Conservation (phyloP, 2,797 vertebrate genomes). For the Mus caroli region DNA sequence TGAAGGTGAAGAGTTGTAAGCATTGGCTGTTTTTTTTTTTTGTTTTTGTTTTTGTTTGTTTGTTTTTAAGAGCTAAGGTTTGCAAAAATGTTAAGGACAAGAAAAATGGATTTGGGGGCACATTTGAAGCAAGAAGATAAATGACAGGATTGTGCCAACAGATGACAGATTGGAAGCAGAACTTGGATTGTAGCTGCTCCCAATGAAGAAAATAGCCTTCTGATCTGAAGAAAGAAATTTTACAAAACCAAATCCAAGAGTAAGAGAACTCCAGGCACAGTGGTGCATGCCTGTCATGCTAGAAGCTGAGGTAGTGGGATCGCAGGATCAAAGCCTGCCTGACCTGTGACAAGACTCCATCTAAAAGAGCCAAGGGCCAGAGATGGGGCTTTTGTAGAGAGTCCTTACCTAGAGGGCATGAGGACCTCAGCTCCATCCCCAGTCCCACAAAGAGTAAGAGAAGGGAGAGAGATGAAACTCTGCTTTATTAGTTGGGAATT, state of each 20-base stretch:
- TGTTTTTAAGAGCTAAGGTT: constrained; percentile 51
- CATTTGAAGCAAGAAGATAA: constrained; percentile 64
- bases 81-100: constrained; percentile 67
- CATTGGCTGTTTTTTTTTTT: too few relatives aligned
- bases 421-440: neutral
- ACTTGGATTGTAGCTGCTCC: constrained; percentile 47
- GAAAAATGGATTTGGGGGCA: constrained; percentile 72
- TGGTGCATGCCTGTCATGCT: neutral
- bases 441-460: neutral
- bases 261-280: neutral
- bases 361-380: neutral
- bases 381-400: neutral
- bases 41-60: too few relatives aligned
- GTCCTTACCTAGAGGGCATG: too few relatives aligned
- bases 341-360: neutral
- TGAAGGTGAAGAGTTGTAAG: neutral
- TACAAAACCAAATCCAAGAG: constrained; percentile 59
- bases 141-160: constrained; percentile 64
- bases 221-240: constrained; percentile 45
- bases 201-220: constrained; percentile 65
- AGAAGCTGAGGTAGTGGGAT: neutral
- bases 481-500: neutral
- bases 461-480: neutral
- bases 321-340: neutral
- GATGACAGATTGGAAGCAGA: constrained; percentile 72